phyloP scores from a whole-genome alignment of 1,140 invertebrate species.

The Drosophila arawakana region DNA sequence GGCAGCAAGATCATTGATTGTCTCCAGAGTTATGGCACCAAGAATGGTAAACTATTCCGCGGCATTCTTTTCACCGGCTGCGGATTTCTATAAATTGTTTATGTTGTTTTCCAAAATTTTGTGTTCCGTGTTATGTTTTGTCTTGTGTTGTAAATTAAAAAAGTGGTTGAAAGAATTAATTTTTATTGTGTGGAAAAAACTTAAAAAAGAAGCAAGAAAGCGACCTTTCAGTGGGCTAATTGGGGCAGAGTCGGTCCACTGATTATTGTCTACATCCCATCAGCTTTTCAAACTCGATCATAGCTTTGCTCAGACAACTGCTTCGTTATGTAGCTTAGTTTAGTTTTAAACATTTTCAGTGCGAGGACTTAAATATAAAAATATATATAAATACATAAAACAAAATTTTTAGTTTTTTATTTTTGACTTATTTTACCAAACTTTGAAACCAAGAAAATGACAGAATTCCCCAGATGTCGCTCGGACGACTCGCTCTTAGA shows the following conservation, averaged over 20 bases:
- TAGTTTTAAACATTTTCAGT: conserved; percentile 5
- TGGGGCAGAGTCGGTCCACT: too few relatives aligned
- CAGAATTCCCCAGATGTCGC: not conserved
- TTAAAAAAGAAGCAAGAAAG: too few relatives aligned
- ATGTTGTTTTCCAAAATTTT: conserved; percentile 26
- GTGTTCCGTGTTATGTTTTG: not conserved
- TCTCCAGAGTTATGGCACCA: conserved; percentile 72
- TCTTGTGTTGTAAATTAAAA: conserved; percentile 17
- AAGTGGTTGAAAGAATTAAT: not conserved
- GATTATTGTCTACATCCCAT: not conserved
- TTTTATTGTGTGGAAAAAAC: not conserved
- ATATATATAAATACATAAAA: not conserved
- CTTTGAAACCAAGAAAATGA: not conserved
- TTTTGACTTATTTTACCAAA: not conserved
- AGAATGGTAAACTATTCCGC: conserved; percentile 72
- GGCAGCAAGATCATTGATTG: conserved; percentile 68
- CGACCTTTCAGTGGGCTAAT: too few relatives aligned
- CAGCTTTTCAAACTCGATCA: conserved; percentile 2
- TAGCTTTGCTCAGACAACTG: not conserved
- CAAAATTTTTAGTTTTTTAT: conserved; percentile 13
- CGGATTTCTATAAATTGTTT: conserved; percentile 48
- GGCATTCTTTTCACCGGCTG: conserved; percentile 57
- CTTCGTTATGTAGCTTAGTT: not conserved
- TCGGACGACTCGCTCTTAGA: conserved; percentile 4
- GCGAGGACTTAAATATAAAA: conserved; percentile 1